phyloP scores from a whole-genome alignment of 2,113 vertebrate genomes.

The Hucho hucho region DNA sequence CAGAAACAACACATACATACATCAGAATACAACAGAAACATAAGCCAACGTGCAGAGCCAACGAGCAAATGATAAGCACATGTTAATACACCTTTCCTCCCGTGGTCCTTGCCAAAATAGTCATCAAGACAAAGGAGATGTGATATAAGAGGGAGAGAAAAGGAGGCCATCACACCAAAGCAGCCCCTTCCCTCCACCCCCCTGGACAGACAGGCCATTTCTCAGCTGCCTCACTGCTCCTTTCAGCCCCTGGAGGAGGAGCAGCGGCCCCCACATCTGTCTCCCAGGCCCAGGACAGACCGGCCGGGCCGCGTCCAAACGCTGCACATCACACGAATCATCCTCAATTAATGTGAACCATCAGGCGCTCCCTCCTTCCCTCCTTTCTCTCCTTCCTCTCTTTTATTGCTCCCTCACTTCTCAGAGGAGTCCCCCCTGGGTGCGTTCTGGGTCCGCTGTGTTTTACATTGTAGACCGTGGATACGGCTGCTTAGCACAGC shows the following conservation, averaged over 20 bases:
- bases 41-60: constrained; percentile 43
- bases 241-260: constrained; percentile 58
- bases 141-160: constrained; percentile 61
- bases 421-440: constrained; percentile 59
- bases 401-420: constrained; percentile 31
- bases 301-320: constrained; percentile 53
- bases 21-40: constrained; percentile 40
- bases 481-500: constrained; percentile 57
- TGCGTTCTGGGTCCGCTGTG: constrained; percentile 52
- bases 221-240: constrained; percentile 67
- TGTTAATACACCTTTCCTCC: constrained; percentile 66
- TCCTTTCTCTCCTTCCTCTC: constrained; percentile 23
- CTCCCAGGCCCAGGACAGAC: constrained; percentile 70
- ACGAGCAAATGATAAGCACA: constrained; percentile 71
- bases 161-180: constrained; percentile 51
- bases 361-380: constrained; percentile 57
- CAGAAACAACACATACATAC: constrained; percentile 41
- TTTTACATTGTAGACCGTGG: constrained; percentile 47
- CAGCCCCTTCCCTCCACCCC: constrained; percentile 11
- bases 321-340: constrained; percentile 69
- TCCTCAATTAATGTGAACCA: constrained; percentile 73
- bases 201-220: constrained; percentile 57
- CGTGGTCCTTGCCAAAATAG: constrained; percentile 59
- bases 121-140: constrained; percentile 67
- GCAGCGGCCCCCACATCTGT: constrained; percentile 73